Percentiles rank a stretch among this genome's conserved stretches.
These are phyloP conservation scores for Drosophila kurseongensis DNA, from an alignment of 1,140 invertebrate species.

Conservation along the genomic window DNA sequence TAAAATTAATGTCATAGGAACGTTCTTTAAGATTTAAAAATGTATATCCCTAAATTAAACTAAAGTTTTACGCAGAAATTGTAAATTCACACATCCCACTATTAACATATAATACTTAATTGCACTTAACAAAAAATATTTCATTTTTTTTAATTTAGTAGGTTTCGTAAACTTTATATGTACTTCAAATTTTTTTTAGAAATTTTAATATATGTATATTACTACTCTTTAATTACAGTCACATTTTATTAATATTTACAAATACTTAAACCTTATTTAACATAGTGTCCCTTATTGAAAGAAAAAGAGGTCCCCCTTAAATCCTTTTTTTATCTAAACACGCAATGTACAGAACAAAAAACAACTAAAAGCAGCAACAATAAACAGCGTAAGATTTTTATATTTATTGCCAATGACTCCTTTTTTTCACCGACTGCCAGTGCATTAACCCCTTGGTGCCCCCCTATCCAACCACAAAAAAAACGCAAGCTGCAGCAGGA, in stretches of 20 bases:
- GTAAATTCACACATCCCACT: no score
- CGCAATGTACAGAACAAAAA: slow-evolving; percentile 11
- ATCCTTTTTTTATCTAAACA: slow-evolving; percentile 11
- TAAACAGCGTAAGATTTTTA: slow-evolving; percentile 75
- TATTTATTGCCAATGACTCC: slow-evolving; percentile 73
- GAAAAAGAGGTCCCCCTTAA: not conserved
- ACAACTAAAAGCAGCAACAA: slow-evolving; percentile 43
- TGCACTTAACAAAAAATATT: no score
- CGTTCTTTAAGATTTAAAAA: no score
- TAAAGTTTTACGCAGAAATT: no score
- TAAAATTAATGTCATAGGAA: not conserved
- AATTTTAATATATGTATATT: no score
- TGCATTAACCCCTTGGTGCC: slow-evolving; percentile 79
- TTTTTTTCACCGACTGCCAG: slow-evolving; percentile 47
- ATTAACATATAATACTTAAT: no score
- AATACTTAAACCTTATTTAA: not conserved
- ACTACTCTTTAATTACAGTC: no score
- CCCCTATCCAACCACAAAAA: slow-evolving; percentile 17
- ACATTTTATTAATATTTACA: not conserved
- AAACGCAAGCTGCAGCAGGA: slow-evolving; percentile 52
- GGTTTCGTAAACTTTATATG: no score
- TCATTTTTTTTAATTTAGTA: no score
- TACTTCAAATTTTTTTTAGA: no score
- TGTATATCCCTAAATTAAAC: no score
- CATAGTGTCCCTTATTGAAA: no score